A percentile compares a stretch with the other conserved stretches of the same genome.
These are phyloP conservation scores for Gymnocheta viridis DNA, from an alignment of 2,888 invertebrate genomes.

Conservation along the genomic window DNA sequence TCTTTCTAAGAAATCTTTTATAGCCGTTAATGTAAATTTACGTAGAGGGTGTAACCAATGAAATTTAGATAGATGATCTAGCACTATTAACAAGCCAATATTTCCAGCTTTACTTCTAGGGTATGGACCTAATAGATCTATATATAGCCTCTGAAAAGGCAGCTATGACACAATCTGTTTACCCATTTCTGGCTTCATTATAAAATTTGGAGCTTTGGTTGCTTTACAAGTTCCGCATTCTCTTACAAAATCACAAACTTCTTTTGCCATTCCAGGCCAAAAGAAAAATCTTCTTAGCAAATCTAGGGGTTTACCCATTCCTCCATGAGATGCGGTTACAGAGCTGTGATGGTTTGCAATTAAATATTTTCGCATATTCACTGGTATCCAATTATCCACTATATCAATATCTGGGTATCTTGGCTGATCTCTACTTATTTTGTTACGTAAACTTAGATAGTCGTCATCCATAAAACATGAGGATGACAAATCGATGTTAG, in stretches of 20 bases:
- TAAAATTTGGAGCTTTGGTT: slow-evolving; percentile 29
- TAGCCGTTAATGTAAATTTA: background rate
- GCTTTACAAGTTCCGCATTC: slow-evolving; percentile 21
- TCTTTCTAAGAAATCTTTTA: background rate
- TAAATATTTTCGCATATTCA: background rate
- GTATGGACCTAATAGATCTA: slow-evolving; percentile 34
- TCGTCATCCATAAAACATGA: background rate
- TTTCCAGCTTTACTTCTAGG: slow-evolving; percentile 13
- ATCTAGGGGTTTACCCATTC: slow-evolving; percentile 5
- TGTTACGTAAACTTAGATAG: background rate
- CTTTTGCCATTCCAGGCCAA: slow-evolving; percentile 30
- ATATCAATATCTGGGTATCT: background rate
- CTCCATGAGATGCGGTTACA: background rate
- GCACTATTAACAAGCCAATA: slow-evolving; percentile 24
- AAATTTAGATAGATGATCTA: slow-evolving; percentile 29
- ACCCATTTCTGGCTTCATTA: slow-evolving; percentile 28
- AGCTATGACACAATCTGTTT: background rate
- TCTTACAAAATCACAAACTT: slow-evolving; percentile 16
- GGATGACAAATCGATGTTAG: background rate
- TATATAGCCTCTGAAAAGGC: slow-evolving; percentile 9
- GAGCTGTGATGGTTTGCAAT: background rate
- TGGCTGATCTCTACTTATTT: background rate
- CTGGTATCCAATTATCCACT: background rate
- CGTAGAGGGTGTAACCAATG: background rate
- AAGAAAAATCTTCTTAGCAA: background rate